Conservation (phyloP, 2,113 vertebrate genomes). For the Osmerus mordax region DNA sequence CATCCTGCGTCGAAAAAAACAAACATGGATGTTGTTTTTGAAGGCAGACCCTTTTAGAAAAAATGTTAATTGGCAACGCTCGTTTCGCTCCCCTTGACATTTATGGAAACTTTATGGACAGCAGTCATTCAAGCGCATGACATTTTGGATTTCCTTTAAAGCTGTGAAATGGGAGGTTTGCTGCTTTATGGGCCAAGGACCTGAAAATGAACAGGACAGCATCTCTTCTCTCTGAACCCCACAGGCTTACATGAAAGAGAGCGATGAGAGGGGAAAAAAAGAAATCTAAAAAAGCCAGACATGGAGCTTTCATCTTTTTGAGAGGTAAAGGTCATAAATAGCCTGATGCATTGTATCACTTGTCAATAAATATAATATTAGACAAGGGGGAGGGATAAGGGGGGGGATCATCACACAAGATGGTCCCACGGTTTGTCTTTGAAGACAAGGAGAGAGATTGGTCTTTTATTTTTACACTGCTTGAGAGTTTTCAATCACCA, state of each 20-base stretch:
- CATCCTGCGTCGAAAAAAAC: no score
- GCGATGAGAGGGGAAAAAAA: constrained; percentile 25
- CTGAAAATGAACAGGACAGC: constrained; percentile 55
- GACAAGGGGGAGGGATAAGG: not conserved
- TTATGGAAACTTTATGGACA: constrained; percentile 69
- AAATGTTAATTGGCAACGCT: constrained; percentile 27
- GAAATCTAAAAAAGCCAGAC: constrained; percentile 58
- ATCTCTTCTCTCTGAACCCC: constrained; percentile 54
- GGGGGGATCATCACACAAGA: constrained; percentile 10
- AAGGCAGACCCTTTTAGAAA: constrained; percentile 36
- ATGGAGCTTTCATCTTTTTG: constrained; percentile 51
- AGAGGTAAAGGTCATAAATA: constrained; percentile 70
- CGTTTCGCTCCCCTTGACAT: constrained; percentile 43
- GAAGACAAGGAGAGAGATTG: not conserved
- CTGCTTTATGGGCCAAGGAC: constrained; percentile 59
- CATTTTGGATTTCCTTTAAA: constrained; percentile 69
- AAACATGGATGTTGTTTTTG: no score
- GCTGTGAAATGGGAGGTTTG: constrained; percentile 45
- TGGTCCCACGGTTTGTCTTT: no score
- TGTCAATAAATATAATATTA: constrained; percentile 36
- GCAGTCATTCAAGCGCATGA: constrained; percentile 56
- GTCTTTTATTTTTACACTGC: no score
- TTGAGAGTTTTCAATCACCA: no score
- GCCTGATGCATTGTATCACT: constrained; percentile 30
- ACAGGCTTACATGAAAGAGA: constrained; percentile 62